phyloP scores from a whole-genome alignment of 2,888 invertebrate genomes.

The Laothoe populi region DNA sequence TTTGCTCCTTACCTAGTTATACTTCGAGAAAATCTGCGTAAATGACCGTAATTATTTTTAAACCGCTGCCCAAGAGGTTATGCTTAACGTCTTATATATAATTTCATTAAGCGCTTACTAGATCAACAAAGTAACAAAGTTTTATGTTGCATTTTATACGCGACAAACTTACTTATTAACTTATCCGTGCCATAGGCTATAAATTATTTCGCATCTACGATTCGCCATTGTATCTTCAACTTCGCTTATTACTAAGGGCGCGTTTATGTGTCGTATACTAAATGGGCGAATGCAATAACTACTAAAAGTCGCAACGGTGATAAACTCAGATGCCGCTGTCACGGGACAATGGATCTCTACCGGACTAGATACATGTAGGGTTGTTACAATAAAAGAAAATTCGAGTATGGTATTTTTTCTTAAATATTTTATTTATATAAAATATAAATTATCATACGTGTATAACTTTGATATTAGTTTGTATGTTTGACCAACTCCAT shows the following conservation, averaged over 20 bases:
- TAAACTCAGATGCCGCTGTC: constrained; percentile 66
- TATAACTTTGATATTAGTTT: background rate
- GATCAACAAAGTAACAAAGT: constrained; percentile 44
- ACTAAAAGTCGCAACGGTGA: constrained; percentile 64
- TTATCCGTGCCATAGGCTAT: constrained; percentile 44
- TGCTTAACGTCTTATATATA: constrained; percentile 39
- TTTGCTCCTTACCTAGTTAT: background rate
- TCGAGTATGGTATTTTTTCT: background rate
- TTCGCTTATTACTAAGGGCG: constrained; percentile 61
- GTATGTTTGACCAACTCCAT: too few species aligned
- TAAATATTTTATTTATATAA: background rate
- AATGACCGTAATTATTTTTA: background rate
- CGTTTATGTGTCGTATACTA: constrained; percentile 56
- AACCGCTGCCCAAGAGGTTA: constrained; percentile 29
- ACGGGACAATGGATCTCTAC: constrained; percentile 68
- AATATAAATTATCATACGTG: too few species aligned
- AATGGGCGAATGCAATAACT: constrained; percentile 67
- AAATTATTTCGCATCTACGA: constrained; percentile 54
- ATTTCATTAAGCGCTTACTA: constrained; percentile 34
- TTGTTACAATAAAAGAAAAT: constrained; percentile 30
- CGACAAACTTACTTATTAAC: constrained; percentile 45
- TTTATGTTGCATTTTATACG: constrained; percentile 49
- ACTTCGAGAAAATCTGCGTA: background rate
- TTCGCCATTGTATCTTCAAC: constrained; percentile 59
- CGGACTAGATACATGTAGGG: constrained; percentile 51